phyloP scores from a whole-genome alignment of 2,797 vertebrate species.

The Rhinichthys osculus region DNA sequence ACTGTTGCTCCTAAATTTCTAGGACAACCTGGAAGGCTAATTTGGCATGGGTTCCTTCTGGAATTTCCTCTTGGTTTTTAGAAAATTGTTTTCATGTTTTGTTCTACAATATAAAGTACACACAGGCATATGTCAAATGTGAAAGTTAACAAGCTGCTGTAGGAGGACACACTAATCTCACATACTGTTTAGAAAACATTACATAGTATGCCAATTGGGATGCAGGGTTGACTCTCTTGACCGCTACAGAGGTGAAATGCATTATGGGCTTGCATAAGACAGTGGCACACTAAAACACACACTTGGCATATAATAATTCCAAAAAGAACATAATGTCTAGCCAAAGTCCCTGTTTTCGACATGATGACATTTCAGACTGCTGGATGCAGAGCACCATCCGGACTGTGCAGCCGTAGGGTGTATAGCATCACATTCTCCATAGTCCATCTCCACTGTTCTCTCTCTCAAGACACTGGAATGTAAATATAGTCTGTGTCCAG shows the following conservation, averaged over 20 bases:
- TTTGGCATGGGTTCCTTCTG: background rate
- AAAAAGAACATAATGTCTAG: slow-evolving; percentile 18
- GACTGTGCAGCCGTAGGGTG: background rate
- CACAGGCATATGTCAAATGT: background rate
- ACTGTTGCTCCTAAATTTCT: background rate
- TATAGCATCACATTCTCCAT: slow-evolving; percentile 14
- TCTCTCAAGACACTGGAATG: slow-evolving; percentile 15
- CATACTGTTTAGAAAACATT: background rate
- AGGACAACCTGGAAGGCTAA: background rate
- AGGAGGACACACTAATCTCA: background rate
- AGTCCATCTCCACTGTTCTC: slow-evolving; percentile 5
- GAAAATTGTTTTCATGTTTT: background rate
- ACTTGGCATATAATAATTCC: background rate
- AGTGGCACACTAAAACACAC: slow-evolving; percentile 12
- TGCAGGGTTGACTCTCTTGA: background rate
- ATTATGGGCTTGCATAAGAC: background rate
- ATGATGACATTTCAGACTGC: slow-evolving; percentile 34
- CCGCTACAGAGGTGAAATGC: slow-evolving; percentile 2
- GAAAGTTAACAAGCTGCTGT: background rate
- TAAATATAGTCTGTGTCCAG: slow-evolving; percentile 28
- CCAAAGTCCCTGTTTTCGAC: slow-evolving; percentile 43
- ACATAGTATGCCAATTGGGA: background rate
- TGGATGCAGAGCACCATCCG: slow-evolving; percentile 9
- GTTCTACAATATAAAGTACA: background rate
- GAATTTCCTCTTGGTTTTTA: background rate